Evolutionary conservation across 2,797 vertebrate genomes (phyloP).

Genomic region (Molossus alvarezi): DNA sequence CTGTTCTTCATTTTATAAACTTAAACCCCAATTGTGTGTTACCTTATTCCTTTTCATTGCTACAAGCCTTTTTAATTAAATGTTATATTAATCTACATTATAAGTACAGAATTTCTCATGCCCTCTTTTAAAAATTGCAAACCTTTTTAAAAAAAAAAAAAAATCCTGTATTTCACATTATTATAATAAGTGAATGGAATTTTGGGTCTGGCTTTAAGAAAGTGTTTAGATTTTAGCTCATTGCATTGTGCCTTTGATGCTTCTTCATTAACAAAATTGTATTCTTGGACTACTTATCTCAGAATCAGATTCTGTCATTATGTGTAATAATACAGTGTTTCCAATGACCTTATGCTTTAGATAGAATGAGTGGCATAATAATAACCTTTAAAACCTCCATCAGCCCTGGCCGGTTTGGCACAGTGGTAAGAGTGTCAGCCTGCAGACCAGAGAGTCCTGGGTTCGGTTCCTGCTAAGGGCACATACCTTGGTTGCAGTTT

Average conservation of each 20-base stretch:
- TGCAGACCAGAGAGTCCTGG: too few species aligned
- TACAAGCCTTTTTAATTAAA: background rate
- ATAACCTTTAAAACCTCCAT: conserved; percentile 25
- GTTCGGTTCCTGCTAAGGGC: too few species aligned
- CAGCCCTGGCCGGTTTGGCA: background rate
- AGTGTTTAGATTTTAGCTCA: background rate
- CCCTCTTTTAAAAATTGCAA: background rate
- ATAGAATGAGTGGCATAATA: background rate
- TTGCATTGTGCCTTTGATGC: background rate
- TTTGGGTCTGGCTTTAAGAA: conserved; percentile 29
- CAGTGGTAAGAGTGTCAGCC: too few species aligned
- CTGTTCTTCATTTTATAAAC: background rate
- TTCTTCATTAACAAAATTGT: conserved; percentile 27
- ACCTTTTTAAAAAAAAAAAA: background rate
- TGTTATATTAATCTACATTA: background rate
- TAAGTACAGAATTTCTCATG: background rate
- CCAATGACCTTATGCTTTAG: background rate
- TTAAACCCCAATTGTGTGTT: conserved; percentile 24
- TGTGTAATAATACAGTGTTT: background rate
- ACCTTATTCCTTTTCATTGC: conserved; percentile 5
- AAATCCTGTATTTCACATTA: conserved; percentile 37
- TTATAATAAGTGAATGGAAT: conserved; percentile 11
- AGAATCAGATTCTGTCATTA: conserved; percentile 22
- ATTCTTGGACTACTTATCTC: background rate
- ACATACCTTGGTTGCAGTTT: too few species aligned